These are phyloP conservation scores for Drosophila falleni DNA, from an alignment of 2,888 invertebrate species.

Conservation along the genomic window DNA sequence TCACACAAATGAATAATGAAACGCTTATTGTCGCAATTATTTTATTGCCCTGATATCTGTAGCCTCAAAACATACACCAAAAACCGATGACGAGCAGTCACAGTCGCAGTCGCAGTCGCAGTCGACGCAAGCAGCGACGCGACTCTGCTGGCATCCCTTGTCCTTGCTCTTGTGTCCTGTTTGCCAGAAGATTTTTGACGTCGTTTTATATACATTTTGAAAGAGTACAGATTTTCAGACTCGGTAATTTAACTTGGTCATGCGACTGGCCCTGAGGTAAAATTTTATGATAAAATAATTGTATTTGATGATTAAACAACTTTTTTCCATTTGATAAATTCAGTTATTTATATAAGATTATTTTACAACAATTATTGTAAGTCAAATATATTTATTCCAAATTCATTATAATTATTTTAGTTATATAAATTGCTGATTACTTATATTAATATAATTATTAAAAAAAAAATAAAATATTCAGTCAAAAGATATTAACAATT, in stretches of 20 bases:
- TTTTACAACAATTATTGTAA: too few relatives aligned
- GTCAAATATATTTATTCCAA: too few relatives aligned
- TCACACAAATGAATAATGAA: conserved; percentile 84
- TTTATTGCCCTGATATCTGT: conserved; percentile 84
- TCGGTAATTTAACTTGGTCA: not conserved
- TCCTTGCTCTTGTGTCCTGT: conserved; percentile 50
- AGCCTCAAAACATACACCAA: conserved; percentile 79
- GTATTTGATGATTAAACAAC: not conserved
- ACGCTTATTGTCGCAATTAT: conserved; percentile 86
- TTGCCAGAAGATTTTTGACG: conserved; percentile 34
- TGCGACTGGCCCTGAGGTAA: not conserved
- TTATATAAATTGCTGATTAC: too few relatives aligned
- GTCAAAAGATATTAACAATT: too few relatives aligned
- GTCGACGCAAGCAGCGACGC: conserved; percentile 12
- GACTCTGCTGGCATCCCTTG: conserved; percentile 34
- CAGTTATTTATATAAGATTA: too few relatives aligned
- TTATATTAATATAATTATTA: too few relatives aligned
- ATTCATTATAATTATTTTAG: too few relatives aligned
- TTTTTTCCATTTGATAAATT: too few relatives aligned
- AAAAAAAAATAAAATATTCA: too few relatives aligned
- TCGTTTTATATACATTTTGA: conserved; percentile 55
- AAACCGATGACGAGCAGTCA: conserved; percentile 34
- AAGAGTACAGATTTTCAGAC: conserved; percentile 4
- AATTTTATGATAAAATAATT: not conserved
- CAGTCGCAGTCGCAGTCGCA: conserved; percentile 3